A percentile compares a stretch with the other conserved stretches of the same genome.
Evolutionary conservation across 30 jellyfish, hydroid and myxozoan genomes (phyloP).

Genomic region (Rhopilema esculentum): DNA sequence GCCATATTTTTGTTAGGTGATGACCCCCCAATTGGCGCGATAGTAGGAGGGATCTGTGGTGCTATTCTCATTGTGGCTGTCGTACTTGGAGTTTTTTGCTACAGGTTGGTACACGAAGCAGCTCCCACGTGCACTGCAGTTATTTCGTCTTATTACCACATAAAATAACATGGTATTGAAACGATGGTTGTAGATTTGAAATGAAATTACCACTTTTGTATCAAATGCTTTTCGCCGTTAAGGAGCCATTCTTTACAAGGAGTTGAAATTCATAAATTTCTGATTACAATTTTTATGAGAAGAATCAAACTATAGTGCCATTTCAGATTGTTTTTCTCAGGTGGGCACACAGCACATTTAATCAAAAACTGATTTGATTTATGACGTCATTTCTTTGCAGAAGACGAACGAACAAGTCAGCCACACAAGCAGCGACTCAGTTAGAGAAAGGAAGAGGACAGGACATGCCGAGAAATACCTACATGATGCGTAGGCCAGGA

Average conservation of each 20-base stretch:
- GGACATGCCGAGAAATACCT: constrained; percentile 30
- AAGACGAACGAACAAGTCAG: background rate
- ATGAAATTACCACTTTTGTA: no score
- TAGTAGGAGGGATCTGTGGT: constrained; percentile 48
- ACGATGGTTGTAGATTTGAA: no score
- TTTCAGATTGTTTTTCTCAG: no score
- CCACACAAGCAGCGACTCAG: background rate
- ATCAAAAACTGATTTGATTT: background rate
- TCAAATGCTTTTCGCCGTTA: no score
- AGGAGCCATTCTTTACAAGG: no score
- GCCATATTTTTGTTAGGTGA: background rate
- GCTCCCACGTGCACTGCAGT: background rate
- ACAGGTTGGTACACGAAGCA: constrained; percentile 28
- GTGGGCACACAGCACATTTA: no score
- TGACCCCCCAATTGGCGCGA: constrained; percentile 56
- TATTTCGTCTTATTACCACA: background rate
- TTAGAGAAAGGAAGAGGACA: constrained; percentile 2
- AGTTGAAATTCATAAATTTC: no score
- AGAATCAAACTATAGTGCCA: no score
- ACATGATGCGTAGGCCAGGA: constrained; percentile 51
- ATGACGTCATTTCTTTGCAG: background rate
- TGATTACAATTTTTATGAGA: no score
- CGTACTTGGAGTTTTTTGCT: constrained; percentile 20
- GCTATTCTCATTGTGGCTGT: constrained; percentile 25
- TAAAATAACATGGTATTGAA: no score